Base-by-base conservation (phyloP, 2,888 invertebrate genomes). In the Mechanitis mazaeus region DNA sequence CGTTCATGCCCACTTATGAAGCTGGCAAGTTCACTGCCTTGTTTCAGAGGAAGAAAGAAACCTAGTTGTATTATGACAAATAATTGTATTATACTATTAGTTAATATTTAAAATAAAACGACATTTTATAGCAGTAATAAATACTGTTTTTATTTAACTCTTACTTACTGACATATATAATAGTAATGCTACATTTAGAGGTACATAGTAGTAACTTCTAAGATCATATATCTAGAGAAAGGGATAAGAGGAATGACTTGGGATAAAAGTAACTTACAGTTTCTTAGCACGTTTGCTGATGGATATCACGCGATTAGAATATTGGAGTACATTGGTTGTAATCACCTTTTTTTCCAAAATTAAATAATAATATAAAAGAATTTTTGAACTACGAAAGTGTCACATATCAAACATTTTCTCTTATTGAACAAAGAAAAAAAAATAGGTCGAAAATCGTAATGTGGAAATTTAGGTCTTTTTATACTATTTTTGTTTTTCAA, bases 1-100 rank as follows among this genome's bases (percentile, higher is more conserved):
- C 94, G 0, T 94, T 94, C 75, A 91, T 93, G 84, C 94, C 94
- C 45, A 94, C 94, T 0, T 94, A 94, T 76, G 89, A 91, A 68
- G 81, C 85, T 1, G 90, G 89, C 2, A 85, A 85, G 69, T 88
- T 90, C 70, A 80, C 84, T 0, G 79, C 81, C 0, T 74, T 89
- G 2, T 83, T 89, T 69, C 75, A 64, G 12, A 69, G 71, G 63
- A 86, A 85, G 72, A 88, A 87, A 66, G 75, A 80, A 4, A 76
- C 74, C 61, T 85, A 42, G 42, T 42, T 9, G 3, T 42, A 9
- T 11, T 42, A 42, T 42, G 6, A 5, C 11, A 1, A 35, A 9
- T 42, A 9, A 42, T 42, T 42, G 11, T 42, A 9, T 42, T 11
- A 42, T 42, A 42, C 9, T 6, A 2, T 1, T 42, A 42, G 42